A percentile compares a stretch with the other conserved stretches of the same genome.
These are phyloP conservation scores for Dryobota labecula DNA, from an alignment of 2,888 invertebrate genomes.

Conservation along the genomic window DNA sequence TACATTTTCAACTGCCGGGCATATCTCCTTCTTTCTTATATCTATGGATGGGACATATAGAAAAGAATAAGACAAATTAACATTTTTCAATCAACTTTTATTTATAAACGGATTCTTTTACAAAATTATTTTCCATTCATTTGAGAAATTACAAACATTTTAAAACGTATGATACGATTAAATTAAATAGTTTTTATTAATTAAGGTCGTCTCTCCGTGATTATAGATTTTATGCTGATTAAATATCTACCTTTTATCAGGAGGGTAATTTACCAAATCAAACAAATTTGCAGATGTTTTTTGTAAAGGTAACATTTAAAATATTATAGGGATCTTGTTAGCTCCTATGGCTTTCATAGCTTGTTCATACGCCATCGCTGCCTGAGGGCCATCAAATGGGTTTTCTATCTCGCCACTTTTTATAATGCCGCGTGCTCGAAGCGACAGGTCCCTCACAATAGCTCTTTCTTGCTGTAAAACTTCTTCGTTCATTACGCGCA, in stretches of 20 bases:
- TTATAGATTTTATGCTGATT: neutral
- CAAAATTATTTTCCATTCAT: conserved; percentile 5
- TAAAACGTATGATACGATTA: neutral
- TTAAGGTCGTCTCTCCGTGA: neutral
- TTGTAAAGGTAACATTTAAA: conserved; percentile 32
- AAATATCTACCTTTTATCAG: neutral
- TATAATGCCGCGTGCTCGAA: conserved; percentile 70
- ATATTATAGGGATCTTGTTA: conserved; percentile 69
- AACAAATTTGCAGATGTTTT: neutral
- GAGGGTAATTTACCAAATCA: neutral
- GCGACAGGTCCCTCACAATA: conserved; percentile 76
- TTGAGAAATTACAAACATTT: neutral
- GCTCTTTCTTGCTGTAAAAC: conserved; percentile 75
- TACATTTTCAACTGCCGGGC: too few species aligned
- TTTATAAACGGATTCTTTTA: neutral
- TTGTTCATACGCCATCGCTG: conserved; percentile 74
- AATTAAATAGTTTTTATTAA: neutral
- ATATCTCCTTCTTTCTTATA: too few species aligned
- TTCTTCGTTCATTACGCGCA: conserved; percentile 81
- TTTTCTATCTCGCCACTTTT: conserved; percentile 72
- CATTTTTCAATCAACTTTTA: conserved; percentile 20
- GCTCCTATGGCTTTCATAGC: conserved; percentile 74
- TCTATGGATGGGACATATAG: neutral
- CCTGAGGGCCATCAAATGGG: conserved; percentile 78
- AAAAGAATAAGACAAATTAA: conserved; percentile 1